Evolutionary conservation across 1,140 invertebrate genomes (phyloP).

Genomic region (Apis laboriosa): DNA sequence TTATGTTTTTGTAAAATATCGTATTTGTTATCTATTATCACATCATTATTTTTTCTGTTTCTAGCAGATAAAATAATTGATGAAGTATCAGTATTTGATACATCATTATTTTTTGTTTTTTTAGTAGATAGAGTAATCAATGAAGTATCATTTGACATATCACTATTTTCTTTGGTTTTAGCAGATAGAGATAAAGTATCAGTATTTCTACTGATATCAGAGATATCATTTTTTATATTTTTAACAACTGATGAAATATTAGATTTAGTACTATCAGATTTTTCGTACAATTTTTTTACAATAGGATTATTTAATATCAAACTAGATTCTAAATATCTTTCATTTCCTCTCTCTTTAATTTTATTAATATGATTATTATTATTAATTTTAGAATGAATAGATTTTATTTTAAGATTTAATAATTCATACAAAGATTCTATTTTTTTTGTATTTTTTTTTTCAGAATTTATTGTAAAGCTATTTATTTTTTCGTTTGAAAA

Average conservation of each 20-base stretch:
- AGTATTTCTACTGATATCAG: too few species aligned
- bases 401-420: neutral
- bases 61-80: too few species aligned
- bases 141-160: neutral
- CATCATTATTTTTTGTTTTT: too few species aligned
- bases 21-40: neutral
- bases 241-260: neutral
- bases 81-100: neutral
- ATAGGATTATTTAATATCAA: neutral
- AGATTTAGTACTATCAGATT: neutral
- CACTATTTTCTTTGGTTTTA: neutral
- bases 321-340: neutral
- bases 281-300: neutral
- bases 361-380: neutral
- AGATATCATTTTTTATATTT: neutral
- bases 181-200: neutral
- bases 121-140: too few species aligned
- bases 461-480: neutral
- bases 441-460: neutral
- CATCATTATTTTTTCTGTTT: neutral
- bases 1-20: neutral
- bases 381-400: neutral
- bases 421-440: neutral
- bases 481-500: neutral
- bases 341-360: neutral